A percentile compares a stretch with the other conserved stretches of the same genome.
Conservation (phyloP, 2,888 invertebrate genomes). For the Morpho achilles region DNA sequence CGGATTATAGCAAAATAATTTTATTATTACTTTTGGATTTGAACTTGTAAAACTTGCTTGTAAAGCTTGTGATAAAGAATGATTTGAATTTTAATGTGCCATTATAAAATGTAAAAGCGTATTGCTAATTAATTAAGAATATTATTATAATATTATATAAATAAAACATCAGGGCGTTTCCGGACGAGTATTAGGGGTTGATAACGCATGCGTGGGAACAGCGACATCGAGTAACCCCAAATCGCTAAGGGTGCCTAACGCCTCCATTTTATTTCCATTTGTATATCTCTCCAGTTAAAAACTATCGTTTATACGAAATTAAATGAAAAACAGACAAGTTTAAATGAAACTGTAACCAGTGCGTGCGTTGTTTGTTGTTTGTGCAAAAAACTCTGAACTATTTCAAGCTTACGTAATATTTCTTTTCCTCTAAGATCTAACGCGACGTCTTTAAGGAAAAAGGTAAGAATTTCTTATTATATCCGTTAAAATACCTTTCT, state of each 20-base stretch:
- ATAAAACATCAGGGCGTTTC: conserved; percentile 26
- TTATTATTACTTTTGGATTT: no score
- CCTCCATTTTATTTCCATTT: conserved; percentile 68
- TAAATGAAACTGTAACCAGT: conserved; percentile 13
- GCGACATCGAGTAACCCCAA: conserved; percentile 50
- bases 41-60: no score
- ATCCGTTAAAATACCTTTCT: background rate
- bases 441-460: conserved; percentile 1
- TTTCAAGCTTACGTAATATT: conserved; percentile 36
- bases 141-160: no score
- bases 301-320: conserved; percentile 22
- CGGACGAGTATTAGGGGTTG: conserved; percentile 46
- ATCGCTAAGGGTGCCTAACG: conserved; percentile 32
- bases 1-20: no score
- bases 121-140: no score
- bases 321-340: conserved; percentile 20
- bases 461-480: conserved; percentile 6
- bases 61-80: no score
- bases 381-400: conserved; percentile 14
- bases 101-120: no score
- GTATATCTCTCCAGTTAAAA: conserved; percentile 39
- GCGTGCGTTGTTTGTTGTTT: conserved; percentile 27
- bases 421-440: conserved; percentile 9
- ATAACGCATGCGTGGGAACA: conserved; percentile 52
- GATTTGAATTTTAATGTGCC: no score